These are phyloP conservation scores for Typhlichthys eigenmanni DNA, from an alignment of 2,797 vertebrate species.

Conservation along the genomic window DNA sequence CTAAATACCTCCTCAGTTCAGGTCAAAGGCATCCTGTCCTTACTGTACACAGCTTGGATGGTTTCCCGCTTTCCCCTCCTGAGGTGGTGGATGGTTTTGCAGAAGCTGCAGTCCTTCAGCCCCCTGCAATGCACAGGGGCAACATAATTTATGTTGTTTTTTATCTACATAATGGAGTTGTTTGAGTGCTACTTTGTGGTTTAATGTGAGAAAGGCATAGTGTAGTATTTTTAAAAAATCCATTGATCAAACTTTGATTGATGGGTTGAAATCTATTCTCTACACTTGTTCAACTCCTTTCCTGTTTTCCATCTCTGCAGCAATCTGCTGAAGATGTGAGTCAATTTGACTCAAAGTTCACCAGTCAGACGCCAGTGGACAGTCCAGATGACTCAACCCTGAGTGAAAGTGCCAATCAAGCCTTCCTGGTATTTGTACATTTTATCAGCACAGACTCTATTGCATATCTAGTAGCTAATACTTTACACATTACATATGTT, in stretches of 20 bases:
- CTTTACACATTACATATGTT: neutral
- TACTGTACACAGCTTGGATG: no score
- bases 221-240: no score
- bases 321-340: constrained; percentile 99
- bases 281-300: neutral
- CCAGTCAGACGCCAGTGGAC: constrained; percentile 98
- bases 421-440: constrained; percentile 88
- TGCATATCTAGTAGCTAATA: neutral
- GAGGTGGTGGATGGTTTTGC: no score
- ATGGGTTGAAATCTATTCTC: no score
- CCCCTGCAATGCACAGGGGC: neutral
- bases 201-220: no score
- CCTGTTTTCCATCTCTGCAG: constrained; percentile 61
- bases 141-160: neutral
- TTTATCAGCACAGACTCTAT: neutral
- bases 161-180: no score
- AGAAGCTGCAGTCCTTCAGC: neutral
- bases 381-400: constrained; percentile 99
- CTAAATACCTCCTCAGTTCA: no score
- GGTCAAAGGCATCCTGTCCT: no score
- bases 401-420: constrained; percentile 99
- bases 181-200: no score
- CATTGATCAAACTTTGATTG: no score
- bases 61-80: no score
- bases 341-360: constrained; percentile 99